Evolutionary conservation across 2,888 invertebrate species (phyloP), one percentile per base, ranked within the genome.

Genomic region (Elegia similella): DNA sequence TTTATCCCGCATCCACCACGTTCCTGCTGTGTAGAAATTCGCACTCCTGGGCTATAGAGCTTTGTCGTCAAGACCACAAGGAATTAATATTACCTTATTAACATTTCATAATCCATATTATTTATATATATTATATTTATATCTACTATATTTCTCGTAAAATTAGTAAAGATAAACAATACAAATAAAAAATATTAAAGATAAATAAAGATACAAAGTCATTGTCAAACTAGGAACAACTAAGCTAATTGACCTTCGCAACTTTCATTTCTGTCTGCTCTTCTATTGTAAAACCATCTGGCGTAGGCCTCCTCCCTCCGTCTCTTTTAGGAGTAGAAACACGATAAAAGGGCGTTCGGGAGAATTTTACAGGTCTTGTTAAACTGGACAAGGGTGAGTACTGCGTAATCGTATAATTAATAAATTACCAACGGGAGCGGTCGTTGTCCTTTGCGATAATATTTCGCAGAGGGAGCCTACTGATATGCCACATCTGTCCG

Each of bases 401-500:
- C 76, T 71, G 69, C 73, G 79, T 82, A 80, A 81, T 81, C 77
- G 83, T 80, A 80, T 84, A 88, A 89, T 90, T 90, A 88, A 88
- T 89, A 88, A 87, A 88, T 88, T 84, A 88, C 84, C 77, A 83
- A 79, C 76, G 76, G 66, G 72, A 70, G 81, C 82, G 89, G 89
- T 89, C 88, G 70, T 86, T 86, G 89, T 75, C 81, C 88, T 72
- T 70, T 70, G 76, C 79, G 87, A 88, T 88, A 87, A 83, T 83
- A 80, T 82, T 87, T 82, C 78, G 86, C 86, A 83, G 82, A 77
- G 82, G 77, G 77, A 78, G 79, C 64, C 62, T 72, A 78, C 72
- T 82, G 87, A 87, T 88, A 88, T 71, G 74, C 72, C 77, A 78
- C 88, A 88, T 88, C 86, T 87, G 89, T 82, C 82, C 73, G 83